Percentiles rank a stretch among this genome's conserved stretches.
These are phyloP conservation scores for Apis florea DNA, from an alignment of 1,140 invertebrate species.

Conservation along the genomic window DNA sequence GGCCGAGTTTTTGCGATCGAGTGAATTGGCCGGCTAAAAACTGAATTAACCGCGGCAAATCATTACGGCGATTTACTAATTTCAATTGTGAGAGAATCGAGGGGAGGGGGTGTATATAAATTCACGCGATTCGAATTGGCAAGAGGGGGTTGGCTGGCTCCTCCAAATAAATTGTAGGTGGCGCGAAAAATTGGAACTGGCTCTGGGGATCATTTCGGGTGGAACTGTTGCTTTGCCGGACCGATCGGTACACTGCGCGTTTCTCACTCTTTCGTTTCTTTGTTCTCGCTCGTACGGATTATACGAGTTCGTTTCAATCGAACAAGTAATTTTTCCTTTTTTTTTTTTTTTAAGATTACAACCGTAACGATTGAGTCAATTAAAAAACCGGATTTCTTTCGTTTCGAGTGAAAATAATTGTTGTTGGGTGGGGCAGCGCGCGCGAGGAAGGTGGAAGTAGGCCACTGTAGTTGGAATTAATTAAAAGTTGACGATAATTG, in stretches of 20 bases:
- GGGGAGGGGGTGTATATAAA: constrained; percentile 5
- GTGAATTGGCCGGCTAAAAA: constrained; percentile 21
- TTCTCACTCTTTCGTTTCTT: no score
- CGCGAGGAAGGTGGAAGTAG: not conserved
- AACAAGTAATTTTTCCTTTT: no score
- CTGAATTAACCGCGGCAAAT: constrained; percentile 17
- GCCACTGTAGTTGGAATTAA: constrained; percentile 13
- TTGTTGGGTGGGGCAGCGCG: no score
- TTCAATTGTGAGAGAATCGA: constrained; percentile 21
- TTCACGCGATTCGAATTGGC: constrained; percentile 11
- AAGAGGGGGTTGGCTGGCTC: not conserved
- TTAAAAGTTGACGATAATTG: constrained; percentile 48
- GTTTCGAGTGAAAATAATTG: constrained; percentile 8
- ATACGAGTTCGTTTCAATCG: no score
- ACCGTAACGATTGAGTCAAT: no score
- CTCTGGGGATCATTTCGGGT: no score
- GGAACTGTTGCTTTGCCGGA: not conserved
- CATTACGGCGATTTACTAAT: constrained; percentile 29
- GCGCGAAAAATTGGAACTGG: constrained; percentile 4
- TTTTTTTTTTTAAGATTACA: no score
- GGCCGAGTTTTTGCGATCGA: constrained; percentile 6
- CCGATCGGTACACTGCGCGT: no score
- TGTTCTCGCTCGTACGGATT: no score
- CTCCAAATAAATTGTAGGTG: not conserved
- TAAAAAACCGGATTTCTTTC: not conserved